Percentiles rank a stretch among this genome's conserved stretches.
Evolutionary conservation across 1,140 invertebrate genomes (phyloP).

Genomic region (Metopolophium dirhodum): DNA sequence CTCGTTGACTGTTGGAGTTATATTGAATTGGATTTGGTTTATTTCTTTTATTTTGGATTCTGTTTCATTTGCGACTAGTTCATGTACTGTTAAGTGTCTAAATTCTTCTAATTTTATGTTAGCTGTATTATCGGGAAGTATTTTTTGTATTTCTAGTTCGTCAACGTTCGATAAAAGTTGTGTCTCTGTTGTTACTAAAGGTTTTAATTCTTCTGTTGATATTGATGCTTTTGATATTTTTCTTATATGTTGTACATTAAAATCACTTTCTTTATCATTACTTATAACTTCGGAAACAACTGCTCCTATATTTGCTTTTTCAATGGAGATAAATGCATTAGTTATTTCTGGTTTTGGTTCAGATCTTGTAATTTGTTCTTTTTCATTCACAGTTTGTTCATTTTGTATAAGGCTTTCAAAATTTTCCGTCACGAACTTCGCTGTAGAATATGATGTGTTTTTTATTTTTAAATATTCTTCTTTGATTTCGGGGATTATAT

Average conservation of each 20-base stretch:
- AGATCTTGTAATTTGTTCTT: neutral
- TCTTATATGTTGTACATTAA: neutral
- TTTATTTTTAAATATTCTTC: conserved; percentile 60
- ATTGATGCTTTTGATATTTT: neutral
- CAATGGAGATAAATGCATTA: neutral
- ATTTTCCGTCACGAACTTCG: neutral
- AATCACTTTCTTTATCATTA: conserved; percentile 32
- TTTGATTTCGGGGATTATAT: conserved; percentile 65
- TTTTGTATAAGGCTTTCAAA: conserved; percentile 47
- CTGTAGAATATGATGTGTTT: neutral
- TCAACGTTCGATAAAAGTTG: conserved; percentile 24
- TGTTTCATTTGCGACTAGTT: neutral
- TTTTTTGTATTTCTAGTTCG: conserved; percentile 18
- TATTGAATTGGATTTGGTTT: neutral
- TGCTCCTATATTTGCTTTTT: neutral
- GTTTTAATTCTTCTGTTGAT: conserved; percentile 29
- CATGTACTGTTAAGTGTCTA: conserved; percentile 16
- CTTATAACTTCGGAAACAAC: neutral
- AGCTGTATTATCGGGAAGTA: neutral
- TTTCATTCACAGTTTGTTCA: conserved; percentile 34
- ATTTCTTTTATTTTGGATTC: neutral
- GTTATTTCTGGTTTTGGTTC: neutral
- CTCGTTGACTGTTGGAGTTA: conserved; percentile 4
- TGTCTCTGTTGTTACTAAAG: conserved; percentile 49
- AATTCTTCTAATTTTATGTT: neutral